phyloP scores from a whole-genome alignment of 1,140 invertebrate genomes.

The Zaprionus camerounensis region DNA sequence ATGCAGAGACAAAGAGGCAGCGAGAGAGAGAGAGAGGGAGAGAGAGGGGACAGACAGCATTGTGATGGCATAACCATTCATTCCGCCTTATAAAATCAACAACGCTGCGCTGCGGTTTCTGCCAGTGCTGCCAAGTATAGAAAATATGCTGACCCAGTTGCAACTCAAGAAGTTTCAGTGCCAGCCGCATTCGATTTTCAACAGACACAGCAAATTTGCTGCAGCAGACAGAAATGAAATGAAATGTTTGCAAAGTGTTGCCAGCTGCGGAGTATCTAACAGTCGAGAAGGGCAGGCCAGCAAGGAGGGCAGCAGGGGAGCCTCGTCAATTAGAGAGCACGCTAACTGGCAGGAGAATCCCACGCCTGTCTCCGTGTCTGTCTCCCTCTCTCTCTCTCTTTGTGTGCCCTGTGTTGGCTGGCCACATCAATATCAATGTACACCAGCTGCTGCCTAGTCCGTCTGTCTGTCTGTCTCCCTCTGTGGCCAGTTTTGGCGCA shows the following conservation, averaged over 20 bases:
- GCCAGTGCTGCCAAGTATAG: not conserved
- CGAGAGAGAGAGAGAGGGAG: not conserved
- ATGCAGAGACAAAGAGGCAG: not conserved
- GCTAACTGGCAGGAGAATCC: constrained; percentile 39
- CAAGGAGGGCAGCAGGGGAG: not conserved
- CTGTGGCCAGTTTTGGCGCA: constrained; percentile 65
- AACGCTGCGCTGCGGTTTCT: not conserved
- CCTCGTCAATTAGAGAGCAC: constrained; percentile 37
- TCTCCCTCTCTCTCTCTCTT: not conserved
- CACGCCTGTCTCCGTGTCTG: constrained; percentile 25
- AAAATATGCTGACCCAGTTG: constrained; percentile 39
- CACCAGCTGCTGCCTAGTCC: constrained; percentile 32
- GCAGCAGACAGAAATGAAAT: not conserved
- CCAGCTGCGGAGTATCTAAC: not conserved
- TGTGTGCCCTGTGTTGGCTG: not conserved
- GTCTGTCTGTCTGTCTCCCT: constrained; percentile 5
- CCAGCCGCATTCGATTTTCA: constrained; percentile 29
- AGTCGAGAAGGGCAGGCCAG: not conserved
- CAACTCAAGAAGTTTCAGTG: constrained; percentile 24
- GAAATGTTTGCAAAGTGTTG: not conserved
- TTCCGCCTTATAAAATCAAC: constrained; percentile 5
- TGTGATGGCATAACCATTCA: not conserved
- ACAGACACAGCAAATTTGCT: constrained; percentile 18
- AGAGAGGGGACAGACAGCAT: not conserved
- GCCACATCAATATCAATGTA: constrained; percentile 48